Percentiles rank a stretch among this genome's conserved stretches.
These are phyloP conservation scores for Eupleurogrammus muticus DNA, from an alignment of 2,797 vertebrate species.

Conservation along the genomic window DNA sequence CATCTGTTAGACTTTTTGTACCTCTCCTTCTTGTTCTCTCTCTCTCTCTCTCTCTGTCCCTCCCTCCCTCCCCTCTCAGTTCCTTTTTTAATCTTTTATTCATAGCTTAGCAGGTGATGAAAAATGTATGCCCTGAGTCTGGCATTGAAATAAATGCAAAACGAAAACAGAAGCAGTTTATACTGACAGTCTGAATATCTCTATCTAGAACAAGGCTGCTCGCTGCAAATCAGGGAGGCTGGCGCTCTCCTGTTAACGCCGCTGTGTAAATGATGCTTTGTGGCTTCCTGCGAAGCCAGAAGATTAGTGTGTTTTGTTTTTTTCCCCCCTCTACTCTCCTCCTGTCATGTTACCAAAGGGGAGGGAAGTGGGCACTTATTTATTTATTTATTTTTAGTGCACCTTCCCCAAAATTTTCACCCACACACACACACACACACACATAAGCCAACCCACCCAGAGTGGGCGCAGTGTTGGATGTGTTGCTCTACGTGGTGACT, in stretches of 20 bases:
- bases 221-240: slow-evolving; percentile 91
- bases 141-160: slow-evolving; percentile 99
- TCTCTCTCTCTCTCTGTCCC: slow-evolving; percentile 60
- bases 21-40: slow-evolving; percentile 55
- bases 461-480: slow-evolving; percentile 70
- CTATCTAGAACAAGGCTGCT: slow-evolving; percentile 97
- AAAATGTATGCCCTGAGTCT: slow-evolving; percentile 99
- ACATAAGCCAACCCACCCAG: slow-evolving; percentile 21
- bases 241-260: slow-evolving; percentile 82
- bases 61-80: slow-evolving; percentile 84
- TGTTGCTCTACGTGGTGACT: slow-evolving; percentile 68
- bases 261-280: slow-evolving; percentile 83
- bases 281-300: slow-evolving; percentile 78
- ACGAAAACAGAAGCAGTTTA: slow-evolving; percentile 99
- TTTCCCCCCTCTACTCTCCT: slow-evolving; percentile 62
- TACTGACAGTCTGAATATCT: slow-evolving; percentile 99
- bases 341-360: slow-evolving; percentile 74
- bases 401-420: slow-evolving; percentile 50
- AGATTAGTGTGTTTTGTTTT: slow-evolving; percentile 83
- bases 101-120: slow-evolving; percentile 99
- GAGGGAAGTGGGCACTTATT: slow-evolving; percentile 73
- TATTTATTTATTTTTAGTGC: slow-evolving; percentile 50
- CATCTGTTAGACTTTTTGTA: slow-evolving; percentile 92
- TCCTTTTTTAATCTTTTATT: slow-evolving; percentile 99
- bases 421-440: slow-evolving; percentile 32